Evolutionary conservation across 2,888 invertebrate genomes (phyloP), one percentile per base, ranked within the genome.

Genomic region (Ceramica pisi): DNA sequence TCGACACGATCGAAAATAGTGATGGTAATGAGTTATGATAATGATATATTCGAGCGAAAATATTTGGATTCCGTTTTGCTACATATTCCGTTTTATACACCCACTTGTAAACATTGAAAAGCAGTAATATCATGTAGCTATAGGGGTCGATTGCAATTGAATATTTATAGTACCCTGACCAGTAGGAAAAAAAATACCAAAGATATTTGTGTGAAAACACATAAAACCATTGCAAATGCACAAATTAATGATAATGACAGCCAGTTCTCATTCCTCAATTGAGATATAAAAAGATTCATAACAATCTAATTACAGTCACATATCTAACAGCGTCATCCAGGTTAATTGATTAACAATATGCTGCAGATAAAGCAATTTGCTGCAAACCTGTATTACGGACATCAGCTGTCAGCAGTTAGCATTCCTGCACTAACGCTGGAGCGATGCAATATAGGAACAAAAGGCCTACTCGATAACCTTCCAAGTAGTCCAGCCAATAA

Each of bases 301-400:
- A 66, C 35, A 56, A 64, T 60, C 50, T 46, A 76, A 63, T 81
- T 66, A 51, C 14, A 53, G 26, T 16, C 38, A 71, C 63, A 70
- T 78, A 64, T 69, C 59, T 72, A 65, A 67, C 60, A 70, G 23
- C 50, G 31, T 41, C 63, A 80, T 67, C 23, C 55, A 80, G 21
- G 61, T 65, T 44, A 82, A 85, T 70, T 71, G 55, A 82, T 80
- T 72, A 71, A 71, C 70, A 62, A 74, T 66, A 61, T 68, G 61
- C 55, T 62, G 61, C 60, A 74, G 77, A 84, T 84, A 85, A 79
- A 84, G 77, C 67, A 75, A 83, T 84, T 81, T 83, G 60, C 73
- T 68, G 53, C 62, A 61, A 79, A 75, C 75, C 71, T 65, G 75
- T 77, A 76, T 68, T 73, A 80, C 74, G 60, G 73, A 48, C 81